These are phyloP conservation scores for Ceratothoa steindachneri DNA, from an alignment of 2,888 invertebrate species.

Conservation along the genomic window DNA sequence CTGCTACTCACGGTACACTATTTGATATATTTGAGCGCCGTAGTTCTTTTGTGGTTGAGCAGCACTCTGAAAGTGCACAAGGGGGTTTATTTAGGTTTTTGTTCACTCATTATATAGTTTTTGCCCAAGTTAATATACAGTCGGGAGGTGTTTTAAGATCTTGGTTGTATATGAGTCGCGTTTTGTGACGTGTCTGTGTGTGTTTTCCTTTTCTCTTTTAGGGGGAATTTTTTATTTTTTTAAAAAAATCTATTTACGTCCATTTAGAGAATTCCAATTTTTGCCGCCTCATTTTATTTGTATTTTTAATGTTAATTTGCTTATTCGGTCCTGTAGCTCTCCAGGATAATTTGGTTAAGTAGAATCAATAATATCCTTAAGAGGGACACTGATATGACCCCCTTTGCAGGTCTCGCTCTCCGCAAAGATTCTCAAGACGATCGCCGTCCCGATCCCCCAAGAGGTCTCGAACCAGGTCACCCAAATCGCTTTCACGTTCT, in stretches of 20 bases:
- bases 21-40: constrained; percentile 40
- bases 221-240: too few species aligned
- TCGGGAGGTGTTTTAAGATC: too few species aligned
- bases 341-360: too few species aligned
- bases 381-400: too few species aligned
- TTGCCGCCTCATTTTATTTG: neutral
- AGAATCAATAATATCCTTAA: too few species aligned
- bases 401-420: constrained; percentile 12
- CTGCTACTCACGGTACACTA: constrained; percentile 47
- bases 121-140: neutral
- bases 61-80: neutral
- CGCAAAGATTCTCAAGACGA: constrained; percentile 11
- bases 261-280: too few species aligned
- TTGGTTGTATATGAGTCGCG: too few species aligned
- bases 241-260: too few species aligned
- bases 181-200: too few species aligned
- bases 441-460: constrained; percentile 9
- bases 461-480: neutral
- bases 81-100: neutral
- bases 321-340: too few species aligned
- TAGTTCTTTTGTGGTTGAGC: neutral
- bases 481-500: constrained; percentile 14
- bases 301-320: too few species aligned
- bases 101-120: neutral
- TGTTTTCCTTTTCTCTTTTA: too few species aligned